Base-by-base conservation (phyloP, 2,797 vertebrate genomes). In the Philypnodon macrostomus region DNA sequence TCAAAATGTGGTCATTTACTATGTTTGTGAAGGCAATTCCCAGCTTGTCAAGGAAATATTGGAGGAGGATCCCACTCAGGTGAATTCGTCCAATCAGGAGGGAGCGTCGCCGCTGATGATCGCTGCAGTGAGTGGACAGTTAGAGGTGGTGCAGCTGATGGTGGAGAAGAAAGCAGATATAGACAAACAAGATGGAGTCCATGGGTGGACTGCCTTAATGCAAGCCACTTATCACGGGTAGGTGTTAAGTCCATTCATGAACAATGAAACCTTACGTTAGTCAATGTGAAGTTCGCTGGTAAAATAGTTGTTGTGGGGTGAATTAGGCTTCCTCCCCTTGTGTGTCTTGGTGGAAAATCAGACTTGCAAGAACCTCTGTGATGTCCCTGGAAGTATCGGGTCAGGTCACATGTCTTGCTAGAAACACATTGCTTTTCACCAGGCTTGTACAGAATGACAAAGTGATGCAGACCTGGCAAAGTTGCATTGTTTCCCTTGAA, bases 181-280 rank as follows among this genome's bases (percentile, higher is more conserved):
- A 18, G 91, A 99, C 85, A 96, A 93, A 61, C 96, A 96, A 54
- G 96, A 99, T 54, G 89, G 88, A 0, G 88, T 93, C 18, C 96
- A 99, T 2, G 95, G 95, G 13, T 99, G 96, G 96, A 98, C 96
- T 0, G 96, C 95, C 8, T 88, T 98, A 39, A 99, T 99, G 96
- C 96, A 99, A 78, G 96, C 96, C 47, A 99, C 96, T 0, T 99
- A 99, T 68, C 96, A 99, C 0, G 96, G 96, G 96, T 98, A 74
- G 73, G 70, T 23, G 7, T 14, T 10, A 48, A 14, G 8, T 14
- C 8, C 9, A n/a, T n/a, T n/a, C n/a, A n/a, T n/a, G n/a, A n/a
- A n/a, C n/a, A n/a, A n/a, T n/a, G n/a, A n/a, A n/a, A n/a, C n/a
- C n/a, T n/a, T n/a, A n/a, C n/a, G n/a, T n/a, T n/a, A n/a, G n/a